These are phyloP conservation scores for Micromys minutus DNA, from an alignment of 2,113 vertebrate species.

Conservation along the genomic window DNA sequence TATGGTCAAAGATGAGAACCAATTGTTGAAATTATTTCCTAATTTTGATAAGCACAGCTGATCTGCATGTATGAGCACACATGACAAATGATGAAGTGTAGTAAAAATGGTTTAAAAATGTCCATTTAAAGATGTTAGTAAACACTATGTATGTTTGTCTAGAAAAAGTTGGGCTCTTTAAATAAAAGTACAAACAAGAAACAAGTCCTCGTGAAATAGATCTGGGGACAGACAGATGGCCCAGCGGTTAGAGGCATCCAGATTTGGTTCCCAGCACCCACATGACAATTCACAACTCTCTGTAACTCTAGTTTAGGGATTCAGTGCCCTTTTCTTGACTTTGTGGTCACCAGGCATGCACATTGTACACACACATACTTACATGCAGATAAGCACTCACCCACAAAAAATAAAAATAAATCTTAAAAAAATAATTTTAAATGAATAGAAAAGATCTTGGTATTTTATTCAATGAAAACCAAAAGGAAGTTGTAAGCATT, in stretches of 20 bases:
- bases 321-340: neutral
- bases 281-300: neutral
- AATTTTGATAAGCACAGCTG: neutral
- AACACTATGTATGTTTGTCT: neutral
- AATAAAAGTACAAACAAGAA: neutral
- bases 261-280: neutral
- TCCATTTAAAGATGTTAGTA: conserved; percentile 21
- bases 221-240: neutral
- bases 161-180: neutral
- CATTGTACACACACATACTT: neutral
- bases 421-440: neutral
- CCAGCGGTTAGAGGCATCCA: neutral
- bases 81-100: neutral
- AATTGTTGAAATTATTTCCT: neutral
- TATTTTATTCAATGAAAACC: conserved; percentile 13
- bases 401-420: neutral
- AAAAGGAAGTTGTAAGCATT: neutral
- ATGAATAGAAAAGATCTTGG: neutral
- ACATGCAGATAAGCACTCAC: neutral
- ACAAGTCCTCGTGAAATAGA: neutral
- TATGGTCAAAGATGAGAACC: neutral
- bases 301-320: neutral
- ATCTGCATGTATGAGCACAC: neutral
- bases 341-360: neutral
- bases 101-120: neutral